These are phyloP conservation scores for Fulmarus glacialis DNA, from an alignment of 2,113 vertebrate species.

Conservation along the genomic window DNA sequence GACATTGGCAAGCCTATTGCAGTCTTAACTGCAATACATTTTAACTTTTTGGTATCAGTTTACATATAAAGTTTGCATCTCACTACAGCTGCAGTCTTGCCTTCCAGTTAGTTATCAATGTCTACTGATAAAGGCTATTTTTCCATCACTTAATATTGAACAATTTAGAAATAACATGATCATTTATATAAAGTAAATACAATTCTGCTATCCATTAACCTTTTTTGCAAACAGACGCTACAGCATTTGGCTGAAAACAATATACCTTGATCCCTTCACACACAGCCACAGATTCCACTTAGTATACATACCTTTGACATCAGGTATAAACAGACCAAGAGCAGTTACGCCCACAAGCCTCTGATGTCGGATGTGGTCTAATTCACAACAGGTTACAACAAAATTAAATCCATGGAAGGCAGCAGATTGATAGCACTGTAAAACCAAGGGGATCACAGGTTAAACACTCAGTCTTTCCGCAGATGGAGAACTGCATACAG, in stretches of 20 bases:
- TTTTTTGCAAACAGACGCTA: neutral
- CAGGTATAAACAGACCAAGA: neutral
- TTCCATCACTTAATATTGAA: neutral
- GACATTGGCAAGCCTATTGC: neutral
- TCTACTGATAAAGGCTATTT: neutral
- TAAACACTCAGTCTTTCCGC: neutral
- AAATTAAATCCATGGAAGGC: neutral
- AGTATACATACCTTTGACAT: neutral
- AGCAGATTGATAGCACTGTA: neutral
- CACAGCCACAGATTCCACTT: neutral
- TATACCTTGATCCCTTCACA: neutral
- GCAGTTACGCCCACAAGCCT: neutral
- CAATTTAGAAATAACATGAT: constrained; percentile 16
- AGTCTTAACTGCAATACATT: neutral
- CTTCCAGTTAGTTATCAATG: neutral
- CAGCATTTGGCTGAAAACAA: neutral
- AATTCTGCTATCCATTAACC: constrained; percentile 26
- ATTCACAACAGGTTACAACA: neutral
- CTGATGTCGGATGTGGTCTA: neutral
- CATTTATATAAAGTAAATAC: constrained; percentile 18
- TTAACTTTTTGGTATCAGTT: neutral
- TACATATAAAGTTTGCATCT: neutral
- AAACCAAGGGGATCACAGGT: neutral
- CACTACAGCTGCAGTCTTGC: neutral
- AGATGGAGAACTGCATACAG: neutral